phyloP scores from a whole-genome alignment of 2,888 invertebrate genomes.

The Eupithecia inturbata region DNA sequence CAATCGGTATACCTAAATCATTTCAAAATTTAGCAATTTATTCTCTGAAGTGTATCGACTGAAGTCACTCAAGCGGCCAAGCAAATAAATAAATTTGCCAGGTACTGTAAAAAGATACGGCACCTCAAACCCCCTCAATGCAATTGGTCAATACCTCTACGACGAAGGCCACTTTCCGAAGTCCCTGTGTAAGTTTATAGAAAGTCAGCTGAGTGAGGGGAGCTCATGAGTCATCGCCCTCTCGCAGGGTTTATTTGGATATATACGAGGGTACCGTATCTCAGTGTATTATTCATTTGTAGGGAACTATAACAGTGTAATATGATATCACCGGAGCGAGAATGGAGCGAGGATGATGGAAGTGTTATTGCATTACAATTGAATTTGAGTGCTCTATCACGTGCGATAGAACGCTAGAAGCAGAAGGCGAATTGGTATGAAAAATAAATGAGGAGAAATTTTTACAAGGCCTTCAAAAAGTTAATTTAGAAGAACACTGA shows the following conservation, averaged over 20 bases:
- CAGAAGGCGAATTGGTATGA: neutral
- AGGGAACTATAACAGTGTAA: slow-evolving; percentile 15
- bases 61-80: neutral
- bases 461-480: neutral
- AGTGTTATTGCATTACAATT: slow-evolving; percentile 15
- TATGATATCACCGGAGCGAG: slow-evolving; percentile 26
- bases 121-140: slow-evolving; percentile 9
- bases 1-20: too few relatives aligned
- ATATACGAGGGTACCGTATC: slow-evolving; percentile 45
- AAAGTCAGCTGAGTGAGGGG: neutral
- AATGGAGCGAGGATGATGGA: slow-evolving; percentile 10
- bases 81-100: neutral
- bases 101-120: slow-evolving; percentile 5
- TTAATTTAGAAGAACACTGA: neutral
- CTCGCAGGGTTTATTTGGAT: slow-evolving; percentile 48
- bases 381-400: slow-evolving; percentile 4
- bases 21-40: neutral
- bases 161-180: slow-evolving; percentile 5
- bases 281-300: slow-evolving; percentile 43
- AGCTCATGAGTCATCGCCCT: slow-evolving; percentile 28
- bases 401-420: neutral
- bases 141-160: slow-evolving; percentile 6
- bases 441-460: neutral
- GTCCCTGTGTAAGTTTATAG: neutral
- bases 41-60: neutral